Percentiles rank a stretch among this genome's conserved stretches.
Evolutionary conservation across 1,140 invertebrate species (phyloP).

Genomic region (Sarcophaga peregrina): DNA sequence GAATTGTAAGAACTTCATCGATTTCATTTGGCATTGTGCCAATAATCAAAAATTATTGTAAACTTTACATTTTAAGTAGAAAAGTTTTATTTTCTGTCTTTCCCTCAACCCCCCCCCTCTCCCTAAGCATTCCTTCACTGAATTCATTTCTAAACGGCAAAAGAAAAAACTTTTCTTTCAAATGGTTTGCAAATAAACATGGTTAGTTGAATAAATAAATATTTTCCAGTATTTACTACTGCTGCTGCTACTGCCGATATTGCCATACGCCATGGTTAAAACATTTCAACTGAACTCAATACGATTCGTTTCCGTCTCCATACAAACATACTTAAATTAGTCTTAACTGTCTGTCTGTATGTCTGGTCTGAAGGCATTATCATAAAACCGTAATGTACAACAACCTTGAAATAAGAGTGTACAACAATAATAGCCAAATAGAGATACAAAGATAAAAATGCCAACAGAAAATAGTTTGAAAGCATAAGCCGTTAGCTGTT

Average conservation of each 20-base stretch:
- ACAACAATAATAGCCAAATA: background rate
- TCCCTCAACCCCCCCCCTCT: background rate
- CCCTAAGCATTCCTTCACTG: background rate
- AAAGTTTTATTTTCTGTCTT: slow-evolving; percentile 51
- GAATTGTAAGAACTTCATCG: slow-evolving; percentile 21
- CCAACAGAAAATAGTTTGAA: too few species aligned
- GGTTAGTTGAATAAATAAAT: too few species aligned
- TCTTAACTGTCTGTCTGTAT: background rate
- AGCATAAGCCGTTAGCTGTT: too few species aligned
- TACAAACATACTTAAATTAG: slow-evolving; percentile 13
- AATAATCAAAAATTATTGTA: slow-evolving; percentile 66
- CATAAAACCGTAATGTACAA: slow-evolving; percentile 16
- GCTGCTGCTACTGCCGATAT: background rate
- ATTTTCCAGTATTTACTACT: background rate
- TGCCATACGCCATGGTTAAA: background rate
- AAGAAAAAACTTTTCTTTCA: too few species aligned
- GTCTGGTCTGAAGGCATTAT: slow-evolving; percentile 10
- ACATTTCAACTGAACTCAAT: background rate
- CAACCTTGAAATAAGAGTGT: background rate
- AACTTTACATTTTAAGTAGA: slow-evolving; percentile 62
- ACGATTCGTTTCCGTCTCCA: background rate
- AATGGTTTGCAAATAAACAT: too few species aligned
- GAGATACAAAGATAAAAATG: background rate
- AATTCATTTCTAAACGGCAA: too few species aligned
- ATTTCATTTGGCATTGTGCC: slow-evolving; percentile 58